Base-by-base conservation (phyloP, 2,888 invertebrate genomes). In the Griposia aprilina region DNA sequence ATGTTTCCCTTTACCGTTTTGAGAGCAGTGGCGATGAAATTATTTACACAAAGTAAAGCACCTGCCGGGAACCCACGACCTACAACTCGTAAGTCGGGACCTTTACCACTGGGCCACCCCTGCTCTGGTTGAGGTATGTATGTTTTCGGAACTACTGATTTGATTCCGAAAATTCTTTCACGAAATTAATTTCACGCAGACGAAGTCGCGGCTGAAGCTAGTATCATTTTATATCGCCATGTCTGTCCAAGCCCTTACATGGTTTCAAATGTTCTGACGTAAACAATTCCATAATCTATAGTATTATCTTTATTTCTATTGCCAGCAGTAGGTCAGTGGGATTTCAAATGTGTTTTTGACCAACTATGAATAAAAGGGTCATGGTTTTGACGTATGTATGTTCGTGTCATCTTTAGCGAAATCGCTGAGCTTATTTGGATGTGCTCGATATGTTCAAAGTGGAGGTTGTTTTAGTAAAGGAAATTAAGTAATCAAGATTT, bases 301-400 rank as follows among this genome's bases (percentile, higher is more conserved):
- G 63, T 52, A 13, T 78, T 84, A 79, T 87, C 85, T 87, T 76
- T 62, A 84, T 82, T 81, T 84, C 78, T 77, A 80, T 85, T 81
- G 62, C 60, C 23, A 65, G 10, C 41, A 82, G 76, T 87, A 87
- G 89, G 87, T 89, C 83, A 89, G 63, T 52, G 55, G 66, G 20
- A 68, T 73, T 45, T 36, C 70, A 87, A 81, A 86, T 83, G 74
- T 74, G 74, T 78, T 84, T 79, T 73, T 78, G 70, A 66, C 78
- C 78, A 57, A 76, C 65, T 80, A 66, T 26, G 60, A 65, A 66
- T 80, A 79, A 67, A 52, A 60, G 30, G 50, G 70, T 74, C 74
- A 83, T 83, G 74, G 74, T 67, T 76, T 77, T 72, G 48, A 59
- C 26, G 52, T 69, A 20, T 59, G 48, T 60, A 2, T 52, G 7